Evolutionary conservation across 2,888 invertebrate species (phyloP).

Genomic region (Yponomeuta sedellus): DNA sequence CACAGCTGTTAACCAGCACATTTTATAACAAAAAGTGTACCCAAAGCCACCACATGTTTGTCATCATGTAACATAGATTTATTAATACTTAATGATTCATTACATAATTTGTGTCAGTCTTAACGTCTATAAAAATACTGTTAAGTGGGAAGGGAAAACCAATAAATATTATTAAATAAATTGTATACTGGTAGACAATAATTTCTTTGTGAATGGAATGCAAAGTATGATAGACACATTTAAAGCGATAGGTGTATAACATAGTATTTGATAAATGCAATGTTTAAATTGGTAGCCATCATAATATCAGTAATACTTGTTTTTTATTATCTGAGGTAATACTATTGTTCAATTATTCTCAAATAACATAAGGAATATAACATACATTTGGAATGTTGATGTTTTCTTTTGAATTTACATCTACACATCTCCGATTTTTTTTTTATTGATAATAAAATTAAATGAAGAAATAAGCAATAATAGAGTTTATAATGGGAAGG

Average conservation of each 20-base stretch:
- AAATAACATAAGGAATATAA: neutral
- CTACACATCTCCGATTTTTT: neutral
- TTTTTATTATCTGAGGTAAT: neutral
- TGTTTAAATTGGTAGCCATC: neutral
- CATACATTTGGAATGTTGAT: slow-evolving; percentile 1
- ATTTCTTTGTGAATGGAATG: slow-evolving; percentile 55
- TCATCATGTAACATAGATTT: slow-evolving; percentile 10
- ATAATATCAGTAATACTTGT: neutral
- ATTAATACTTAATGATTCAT: slow-evolving; percentile 66
- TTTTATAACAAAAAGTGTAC: slow-evolving; percentile 10
- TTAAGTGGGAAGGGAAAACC: slow-evolving; percentile 25
- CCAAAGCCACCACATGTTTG: slow-evolving; percentile 51
- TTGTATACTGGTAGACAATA: slow-evolving; percentile 44
- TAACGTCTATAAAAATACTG: slow-evolving; percentile 69
- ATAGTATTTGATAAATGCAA: neutral
- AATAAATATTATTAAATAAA: slow-evolving; percentile 26
- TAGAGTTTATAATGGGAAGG: neutral
- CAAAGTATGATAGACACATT: slow-evolving; percentile 21
- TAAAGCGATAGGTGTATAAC: neutral
- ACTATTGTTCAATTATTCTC: neutral
- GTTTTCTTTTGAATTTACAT: neutral
- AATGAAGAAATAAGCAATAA: too few relatives aligned
- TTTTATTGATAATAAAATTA: too few relatives aligned
- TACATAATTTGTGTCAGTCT: slow-evolving; percentile 71
- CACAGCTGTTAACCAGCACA: slow-evolving; percentile 26